Percentiles rank a stretch among this genome's conserved stretches.
These are phyloP conservation scores for Dasyprocta punctata DNA, from an alignment of 2,113 vertebrate species.

Conservation along the genomic window DNA sequence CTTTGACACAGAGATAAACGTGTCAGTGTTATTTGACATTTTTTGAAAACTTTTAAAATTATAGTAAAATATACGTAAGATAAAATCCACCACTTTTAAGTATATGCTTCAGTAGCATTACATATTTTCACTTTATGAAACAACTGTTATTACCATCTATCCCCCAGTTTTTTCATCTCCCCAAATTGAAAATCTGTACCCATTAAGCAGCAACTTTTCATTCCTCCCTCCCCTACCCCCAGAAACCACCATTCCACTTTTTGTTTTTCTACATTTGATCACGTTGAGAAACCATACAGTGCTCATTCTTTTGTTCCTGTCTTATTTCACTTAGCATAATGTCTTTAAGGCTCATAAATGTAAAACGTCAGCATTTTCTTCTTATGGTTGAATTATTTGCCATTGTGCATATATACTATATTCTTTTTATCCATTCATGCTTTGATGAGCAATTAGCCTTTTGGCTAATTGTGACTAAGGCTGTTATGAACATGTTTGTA, in stretches of 20 bases:
- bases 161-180: background rate
- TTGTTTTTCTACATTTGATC: slow-evolving; percentile 22
- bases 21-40: slow-evolving; percentile 29
- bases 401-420: background rate
- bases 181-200: background rate
- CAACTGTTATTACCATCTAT: background rate
- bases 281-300: background rate
- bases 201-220: background rate
- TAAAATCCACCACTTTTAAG: background rate
- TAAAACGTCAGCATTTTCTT: background rate
- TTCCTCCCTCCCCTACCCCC: background rate
- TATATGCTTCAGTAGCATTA: background rate
- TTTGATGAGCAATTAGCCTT: background rate
- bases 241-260: background rate
- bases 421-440: background rate
- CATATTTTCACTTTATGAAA: background rate
- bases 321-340: background rate
- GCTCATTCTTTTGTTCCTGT: background rate
- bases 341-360: background rate
- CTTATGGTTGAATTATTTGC: background rate
- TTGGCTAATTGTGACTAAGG: background rate
- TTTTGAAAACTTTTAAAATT: background rate
- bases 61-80: background rate
- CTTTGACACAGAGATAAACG: slow-evolving; percentile 29
- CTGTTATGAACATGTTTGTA: background rate